phyloP scores from a whole-genome alignment of 2,797 vertebrate genomes.

The Adrianichthys oophorus region DNA sequence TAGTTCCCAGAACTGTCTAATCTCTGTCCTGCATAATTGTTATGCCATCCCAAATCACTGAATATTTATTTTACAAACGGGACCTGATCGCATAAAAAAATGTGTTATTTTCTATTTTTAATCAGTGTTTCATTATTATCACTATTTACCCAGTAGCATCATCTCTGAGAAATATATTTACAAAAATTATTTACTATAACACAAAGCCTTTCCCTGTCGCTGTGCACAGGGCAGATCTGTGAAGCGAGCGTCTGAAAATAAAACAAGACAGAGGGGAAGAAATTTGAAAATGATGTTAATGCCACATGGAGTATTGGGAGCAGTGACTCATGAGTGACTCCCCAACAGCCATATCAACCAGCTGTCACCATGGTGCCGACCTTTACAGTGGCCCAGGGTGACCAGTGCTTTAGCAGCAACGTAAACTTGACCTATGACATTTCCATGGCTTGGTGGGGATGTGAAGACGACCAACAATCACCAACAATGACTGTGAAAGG shows the following conservation, averaged over 20 bases:
- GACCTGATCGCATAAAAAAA: too few species aligned
- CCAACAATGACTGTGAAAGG: slow-evolving; percentile 39
- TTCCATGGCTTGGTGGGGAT: slow-evolving; percentile 59
- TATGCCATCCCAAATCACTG: too few species aligned
- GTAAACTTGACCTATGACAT: slow-evolving; percentile 80
- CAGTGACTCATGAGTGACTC: slow-evolving; percentile 60
- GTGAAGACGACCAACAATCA: slow-evolving; percentile 31
- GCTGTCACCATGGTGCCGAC: slow-evolving; percentile 69
- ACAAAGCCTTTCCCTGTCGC: slow-evolving; percentile 43
- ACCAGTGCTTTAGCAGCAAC: slow-evolving; percentile 67
- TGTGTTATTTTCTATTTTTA: too few species aligned
- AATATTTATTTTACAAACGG: too few species aligned
- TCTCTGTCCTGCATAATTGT: too few species aligned
- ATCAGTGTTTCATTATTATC: not conserved
- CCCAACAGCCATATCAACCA: slow-evolving; percentile 59
- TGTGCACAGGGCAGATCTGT: slow-evolving; percentile 40
- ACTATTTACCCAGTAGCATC: not conserved
- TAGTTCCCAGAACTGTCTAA: too few species aligned
- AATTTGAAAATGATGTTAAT: slow-evolving; percentile 61
- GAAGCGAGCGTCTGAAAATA: slow-evolving; percentile 43
- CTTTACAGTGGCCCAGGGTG: slow-evolving; percentile 76
- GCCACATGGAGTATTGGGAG: slow-evolving; percentile 58
- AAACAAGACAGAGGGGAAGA: slow-evolving; percentile 16
- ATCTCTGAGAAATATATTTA: not conserved
- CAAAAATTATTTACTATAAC: too few species aligned